Conservation (phyloP, 2,888 invertebrate species). For the Amaurobius ferox region DNA sequence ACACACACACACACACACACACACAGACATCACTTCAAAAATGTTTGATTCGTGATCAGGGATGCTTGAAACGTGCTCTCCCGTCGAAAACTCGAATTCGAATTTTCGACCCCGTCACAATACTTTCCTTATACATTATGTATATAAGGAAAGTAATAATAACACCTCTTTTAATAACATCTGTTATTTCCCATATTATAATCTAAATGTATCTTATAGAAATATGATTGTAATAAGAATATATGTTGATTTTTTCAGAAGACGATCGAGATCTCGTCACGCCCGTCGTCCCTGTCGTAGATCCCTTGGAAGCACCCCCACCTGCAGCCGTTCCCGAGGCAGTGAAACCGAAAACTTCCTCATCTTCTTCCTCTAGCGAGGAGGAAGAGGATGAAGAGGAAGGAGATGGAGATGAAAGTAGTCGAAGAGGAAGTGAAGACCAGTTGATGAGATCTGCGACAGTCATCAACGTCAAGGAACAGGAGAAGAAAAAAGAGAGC, state of each 20-base stretch:
- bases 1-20: too few relatives aligned
- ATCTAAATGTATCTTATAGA: too few relatives aligned
- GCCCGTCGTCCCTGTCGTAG: constrained; percentile 58
- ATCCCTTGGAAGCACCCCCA: constrained; percentile 7
- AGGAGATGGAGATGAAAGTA: constrained; percentile 74
- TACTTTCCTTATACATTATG: too few relatives aligned
- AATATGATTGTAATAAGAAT: too few relatives aligned
- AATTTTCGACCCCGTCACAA: too few relatives aligned
- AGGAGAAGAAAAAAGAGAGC: constrained; percentile 30
- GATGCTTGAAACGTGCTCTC: too few relatives aligned
- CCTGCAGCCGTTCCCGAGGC: constrained; percentile 17
- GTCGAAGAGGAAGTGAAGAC: constrained; percentile 75
- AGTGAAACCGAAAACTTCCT: constrained; percentile 71
- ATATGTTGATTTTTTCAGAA: constrained; percentile 3
- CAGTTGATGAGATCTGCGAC: constrained; percentile 73
- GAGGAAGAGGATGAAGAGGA: constrained; percentile 76
- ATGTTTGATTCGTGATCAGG: too few relatives aligned
- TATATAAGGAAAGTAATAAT: too few relatives aligned
- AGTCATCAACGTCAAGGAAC: constrained; percentile 73
- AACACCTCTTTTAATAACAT: too few relatives aligned
- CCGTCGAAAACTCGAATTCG: too few relatives aligned
- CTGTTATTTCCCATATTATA: too few relatives aligned
- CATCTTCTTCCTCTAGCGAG: constrained; percentile 76
- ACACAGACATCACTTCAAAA: too few relatives aligned
- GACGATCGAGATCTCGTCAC: constrained; percentile 57